Base-by-base conservation (phyloP, 2,797 vertebrate species). In the Mus spretus region DNA sequence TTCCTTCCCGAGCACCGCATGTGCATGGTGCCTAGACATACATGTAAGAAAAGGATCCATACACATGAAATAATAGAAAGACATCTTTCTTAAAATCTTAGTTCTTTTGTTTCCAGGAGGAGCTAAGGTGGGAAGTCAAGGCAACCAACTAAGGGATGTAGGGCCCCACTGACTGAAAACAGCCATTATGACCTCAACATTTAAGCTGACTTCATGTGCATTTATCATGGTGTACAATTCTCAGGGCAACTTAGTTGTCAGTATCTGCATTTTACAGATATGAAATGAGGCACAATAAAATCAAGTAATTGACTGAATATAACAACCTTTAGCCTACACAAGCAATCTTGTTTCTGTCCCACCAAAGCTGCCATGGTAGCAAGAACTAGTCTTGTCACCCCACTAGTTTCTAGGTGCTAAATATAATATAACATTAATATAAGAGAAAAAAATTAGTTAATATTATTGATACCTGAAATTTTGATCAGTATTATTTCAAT, bases 391-490 rank as follows among this genome's bases (percentile, higher is more conserved):
- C 37, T 94, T 2, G 13, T 10, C 55, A 82, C 20, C n/a, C 44
- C 26, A 70, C 11, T 22, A 84, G 40, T 83, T 90, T 83, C 74
- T 92, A 94, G 12, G 7, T 19, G 84, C 37, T 94, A 72, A 92
- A 97, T 77, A 93, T 96, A 95, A 91, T 47, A 78, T 14, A 86
- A 72, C 95, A 88, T 63, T 75, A 77, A 80, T 47, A 67, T 20
- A 95, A 11, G 0, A 63, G 59, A 90, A 91, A 90, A 22, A 63
- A 86, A 34, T 77, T 72, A 81, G 37, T 20, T 40, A 72, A 59
- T 67, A 84, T 50, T 89, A 34, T 20, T 61, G 50, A 82, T 40
- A 78, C 57, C 12, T 79, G 53, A 91, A 26, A 87, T 84, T 80
- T 82, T 90, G 17, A 57, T 72, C n/a, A 63, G 26, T 34, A 89